Evolutionary conservation across 2,888 invertebrate genomes (phyloP).

Genomic region (Anticlea derivata): DNA sequence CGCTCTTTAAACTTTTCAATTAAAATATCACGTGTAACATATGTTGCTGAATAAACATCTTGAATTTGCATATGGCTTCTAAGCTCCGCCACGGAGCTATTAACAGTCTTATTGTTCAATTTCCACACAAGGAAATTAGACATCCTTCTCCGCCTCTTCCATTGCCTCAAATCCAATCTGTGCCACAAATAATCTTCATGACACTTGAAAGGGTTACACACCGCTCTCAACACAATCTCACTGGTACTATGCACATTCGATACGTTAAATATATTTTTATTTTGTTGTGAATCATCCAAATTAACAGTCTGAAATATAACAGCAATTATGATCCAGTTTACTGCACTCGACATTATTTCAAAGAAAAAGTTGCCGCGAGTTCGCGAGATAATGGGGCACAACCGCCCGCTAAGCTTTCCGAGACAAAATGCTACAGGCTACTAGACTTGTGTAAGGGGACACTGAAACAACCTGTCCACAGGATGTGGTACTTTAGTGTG

Average conservation of each 20-base stretch:
- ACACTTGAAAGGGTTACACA: slow-evolving; percentile 54
- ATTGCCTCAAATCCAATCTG: slow-evolving; percentile 64
- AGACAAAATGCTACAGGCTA: slow-evolving; percentile 65
- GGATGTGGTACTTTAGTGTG: slow-evolving; percentile 47
- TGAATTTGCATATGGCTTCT: slow-evolving; percentile 23
- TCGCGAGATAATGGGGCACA: slow-evolving; percentile 49
- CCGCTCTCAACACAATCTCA: slow-evolving; percentile 41
- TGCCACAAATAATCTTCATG: slow-evolving; percentile 57
- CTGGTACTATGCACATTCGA: slow-evolving; percentile 36
- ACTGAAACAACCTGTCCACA: slow-evolving; percentile 35
- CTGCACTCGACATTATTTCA: slow-evolving; percentile 50
- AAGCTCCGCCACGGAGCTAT: slow-evolving; percentile 23
- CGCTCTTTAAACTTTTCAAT: slow-evolving; percentile 59
- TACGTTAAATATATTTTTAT: slow-evolving; percentile 38
- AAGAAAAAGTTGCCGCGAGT: slow-evolving; percentile 39
- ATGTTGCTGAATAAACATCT: slow-evolving; percentile 20
- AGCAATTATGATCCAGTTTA: slow-evolving; percentile 54
- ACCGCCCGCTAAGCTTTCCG: slow-evolving; percentile 60
- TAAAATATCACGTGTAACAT: slow-evolving; percentile 31
- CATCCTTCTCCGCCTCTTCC: slow-evolving; percentile 69
- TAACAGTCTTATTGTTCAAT: slow-evolving; percentile 24
- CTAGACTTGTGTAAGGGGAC: slow-evolving; percentile 31
- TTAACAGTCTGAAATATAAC: slow-evolving; percentile 55
- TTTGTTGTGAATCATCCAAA: slow-evolving; percentile 41
- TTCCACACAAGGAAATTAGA: slow-evolving; percentile 31